A percentile compares a stretch with the other conserved stretches of the same genome.
These are phyloP conservation scores for Micrasema longulum DNA, from an alignment of 1,140 invertebrate genomes.

Conservation along the genomic window DNA sequence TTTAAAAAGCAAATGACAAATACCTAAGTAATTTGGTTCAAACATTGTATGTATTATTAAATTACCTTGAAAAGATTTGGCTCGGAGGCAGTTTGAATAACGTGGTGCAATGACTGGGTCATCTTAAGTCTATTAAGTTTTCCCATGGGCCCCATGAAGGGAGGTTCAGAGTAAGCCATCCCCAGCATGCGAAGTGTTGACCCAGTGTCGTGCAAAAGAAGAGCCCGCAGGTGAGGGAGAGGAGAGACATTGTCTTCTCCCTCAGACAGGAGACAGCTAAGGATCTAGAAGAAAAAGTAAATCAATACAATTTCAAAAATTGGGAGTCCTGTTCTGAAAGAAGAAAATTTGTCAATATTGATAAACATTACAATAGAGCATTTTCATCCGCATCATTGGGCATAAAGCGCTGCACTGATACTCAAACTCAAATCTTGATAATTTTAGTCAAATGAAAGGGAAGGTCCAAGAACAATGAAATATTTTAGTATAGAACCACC, in stretches of 20 bases:
- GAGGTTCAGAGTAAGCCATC: slow-evolving; percentile 62
- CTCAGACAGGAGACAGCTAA: slow-evolving; percentile 52
- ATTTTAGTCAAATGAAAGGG: too few species aligned
- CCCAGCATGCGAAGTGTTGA: slow-evolving; percentile 62
- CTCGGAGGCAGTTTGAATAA: slow-evolving; percentile 42
- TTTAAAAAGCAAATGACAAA: too few species aligned
- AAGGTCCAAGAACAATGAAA: too few species aligned
- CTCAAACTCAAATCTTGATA: too few species aligned
- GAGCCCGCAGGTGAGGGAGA: slow-evolving; percentile 58
- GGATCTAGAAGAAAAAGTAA: slow-evolving; percentile 34
- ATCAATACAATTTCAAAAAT: too few species aligned
- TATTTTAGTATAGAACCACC: too few species aligned
- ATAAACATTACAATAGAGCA: too few species aligned
- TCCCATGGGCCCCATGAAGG: slow-evolving; percentile 64
- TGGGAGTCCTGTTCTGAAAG: too few species aligned
- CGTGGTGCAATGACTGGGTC: slow-evolving; percentile 59
- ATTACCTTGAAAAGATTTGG: slow-evolving; percentile 56
- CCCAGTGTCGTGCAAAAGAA: slow-evolving; percentile 61
- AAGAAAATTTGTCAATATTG: too few species aligned
- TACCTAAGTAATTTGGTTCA: too few species aligned
- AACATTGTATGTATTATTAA: slow-evolving; percentile 29
- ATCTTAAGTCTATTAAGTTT: slow-evolving; percentile 65
- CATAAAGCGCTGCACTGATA: too few species aligned
- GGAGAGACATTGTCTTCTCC: slow-evolving; percentile 30
- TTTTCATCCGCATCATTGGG: too few species aligned